A percentile compares a stretch with the other conserved stretches of the same genome.
Conservation (phyloP, 2,113 vertebrate species). For the Potamarius usumacintae region DNA sequence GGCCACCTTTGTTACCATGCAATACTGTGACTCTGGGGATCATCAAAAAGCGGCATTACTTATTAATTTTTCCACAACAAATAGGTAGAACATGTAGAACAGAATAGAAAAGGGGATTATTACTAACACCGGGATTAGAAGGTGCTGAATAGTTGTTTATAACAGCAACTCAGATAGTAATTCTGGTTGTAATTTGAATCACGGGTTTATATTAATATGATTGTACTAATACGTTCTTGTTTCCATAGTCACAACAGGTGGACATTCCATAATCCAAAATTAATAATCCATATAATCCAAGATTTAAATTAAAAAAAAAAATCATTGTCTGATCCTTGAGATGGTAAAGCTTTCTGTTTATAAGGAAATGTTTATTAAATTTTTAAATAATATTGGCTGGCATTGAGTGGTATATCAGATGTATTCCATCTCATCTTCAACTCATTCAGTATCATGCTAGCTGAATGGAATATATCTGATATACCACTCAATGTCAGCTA, state of each 20-base stretch:
- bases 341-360: not conserved
- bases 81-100: not conserved
- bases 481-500: no score
- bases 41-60: not conserved
- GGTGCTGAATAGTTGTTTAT: not conserved
- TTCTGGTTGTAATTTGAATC: not conserved
- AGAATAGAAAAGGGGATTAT: not conserved
- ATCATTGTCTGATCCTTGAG: not conserved
- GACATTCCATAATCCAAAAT: not conserved
- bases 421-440: no score
- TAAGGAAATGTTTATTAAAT: not conserved
- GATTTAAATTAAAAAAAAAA: not conserved
- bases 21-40: not conserved
- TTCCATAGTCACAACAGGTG: not conserved
- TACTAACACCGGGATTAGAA: not conserved
- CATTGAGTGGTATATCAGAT: no score
- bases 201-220: not conserved
- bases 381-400: not conserved
- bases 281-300: not conserved
- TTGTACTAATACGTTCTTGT: not conserved
- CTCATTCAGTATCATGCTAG: no score
- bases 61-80: not conserved
- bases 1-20: not conserved
- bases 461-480: no score
- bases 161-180: not conserved